Evolutionary conservation across 2,113 vertebrate genomes (phyloP), one percentile per base, ranked within the genome.

Genomic region (Peromyscus maniculatus): DNA sequence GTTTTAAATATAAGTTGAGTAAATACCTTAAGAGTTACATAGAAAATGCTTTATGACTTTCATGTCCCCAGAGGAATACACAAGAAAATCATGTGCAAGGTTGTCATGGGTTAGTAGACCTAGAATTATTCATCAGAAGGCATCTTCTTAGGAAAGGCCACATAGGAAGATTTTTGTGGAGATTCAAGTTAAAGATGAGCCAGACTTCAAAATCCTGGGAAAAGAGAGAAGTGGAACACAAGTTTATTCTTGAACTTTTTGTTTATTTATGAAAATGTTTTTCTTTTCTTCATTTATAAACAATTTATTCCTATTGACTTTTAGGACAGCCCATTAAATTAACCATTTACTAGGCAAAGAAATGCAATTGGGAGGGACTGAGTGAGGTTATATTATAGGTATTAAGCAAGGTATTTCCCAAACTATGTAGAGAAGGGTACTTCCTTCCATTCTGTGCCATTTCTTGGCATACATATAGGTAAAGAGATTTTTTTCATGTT

Each of bases 301-400:
- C 26, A 67, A 13, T 31, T 80, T 89, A 19, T 74, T 86, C 15
- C n/a, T 19, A 17, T 59, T 82, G 7, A 21, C 64, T 19, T 1
- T 9, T 66, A 2, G 21, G 24, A 10, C 9, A 74, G 5, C 1
- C 12, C 11, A 43, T 82, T 88, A 21, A 88, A 16, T 4, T n/a
- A 83, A 86, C 57, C 13, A 75, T 49, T 89, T 71, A 36, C 21
- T n/a, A 80, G 49, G 22, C 84, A 95, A 95, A 89, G 66, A 43
- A 69, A 13, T 15, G 39, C 7, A 46, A 64, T 62, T 26, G 43
- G 5, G n/a, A 43, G 26, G 6, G 31, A 39, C 22, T 39, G 33
- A 84, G 26, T 43, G 59, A 84, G 12, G 10, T n/a, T 82, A 82
- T 22, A 5, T 31, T n/a, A 28, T 84, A 5, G 59, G 17, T 43